Evolutionary conservation across 2,113 vertebrate species (phyloP).

Genomic region (Bucco capensis): DNA sequence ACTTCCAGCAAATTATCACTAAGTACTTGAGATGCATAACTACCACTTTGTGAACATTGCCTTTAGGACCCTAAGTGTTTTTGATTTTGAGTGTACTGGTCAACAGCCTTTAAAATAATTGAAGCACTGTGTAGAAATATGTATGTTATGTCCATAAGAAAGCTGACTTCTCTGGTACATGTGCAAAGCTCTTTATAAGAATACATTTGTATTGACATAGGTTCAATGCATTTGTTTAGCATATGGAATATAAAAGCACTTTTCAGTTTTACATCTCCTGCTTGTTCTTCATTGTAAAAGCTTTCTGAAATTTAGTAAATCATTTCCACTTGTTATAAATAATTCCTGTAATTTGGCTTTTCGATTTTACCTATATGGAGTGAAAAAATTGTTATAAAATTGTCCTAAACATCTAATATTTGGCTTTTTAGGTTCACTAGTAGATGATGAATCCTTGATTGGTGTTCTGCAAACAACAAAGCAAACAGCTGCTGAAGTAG

Average conservation of each 20-base stretch:
- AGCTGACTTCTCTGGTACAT: neutral
- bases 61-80: neutral
- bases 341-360: neutral
- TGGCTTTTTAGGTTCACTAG: constrained; percentile 70
- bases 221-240: neutral
- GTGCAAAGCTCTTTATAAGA: neutral
- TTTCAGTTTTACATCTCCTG: neutral
- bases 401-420: neutral
- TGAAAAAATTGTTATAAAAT: neutral
- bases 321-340: neutral
- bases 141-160: neutral
- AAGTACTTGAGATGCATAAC: neutral
- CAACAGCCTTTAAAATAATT: neutral
- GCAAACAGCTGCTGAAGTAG: constrained; percentile 75
- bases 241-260: neutral
- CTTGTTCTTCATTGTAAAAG: neutral
- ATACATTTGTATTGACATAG: neutral
- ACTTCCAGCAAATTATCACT: neutral
- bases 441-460: constrained; percentile 80
- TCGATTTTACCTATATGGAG: neutral
- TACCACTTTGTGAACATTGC: neutral
- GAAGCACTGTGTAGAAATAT: neutral
- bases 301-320: neutral
- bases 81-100: neutral
- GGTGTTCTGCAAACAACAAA: constrained; percentile 76